These are phyloP conservation scores for Nycticebus coucang DNA, from an alignment of 2,113 vertebrate genomes.

Conservation along the genomic window DNA sequence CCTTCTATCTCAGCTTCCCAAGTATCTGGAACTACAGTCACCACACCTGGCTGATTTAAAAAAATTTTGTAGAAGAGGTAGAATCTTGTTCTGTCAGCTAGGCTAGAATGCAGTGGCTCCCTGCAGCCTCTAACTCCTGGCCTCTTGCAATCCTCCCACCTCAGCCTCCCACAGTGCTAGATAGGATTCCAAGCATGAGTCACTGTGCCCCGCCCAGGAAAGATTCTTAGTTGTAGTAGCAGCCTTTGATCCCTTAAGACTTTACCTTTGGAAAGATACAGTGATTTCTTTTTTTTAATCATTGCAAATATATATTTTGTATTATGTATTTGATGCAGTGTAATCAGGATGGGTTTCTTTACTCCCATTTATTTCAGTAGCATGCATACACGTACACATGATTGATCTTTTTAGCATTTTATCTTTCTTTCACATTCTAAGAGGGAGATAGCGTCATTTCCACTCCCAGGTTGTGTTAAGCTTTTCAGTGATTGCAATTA, in stretches of 20 bases:
- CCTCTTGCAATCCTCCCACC: too few species aligned
- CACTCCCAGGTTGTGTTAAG: not conserved
- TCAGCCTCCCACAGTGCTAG: too few species aligned
- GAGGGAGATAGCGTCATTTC: not conserved
- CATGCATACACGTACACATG: not conserved
- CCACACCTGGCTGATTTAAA: too few species aligned
- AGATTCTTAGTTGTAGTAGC: conserved; percentile 3
- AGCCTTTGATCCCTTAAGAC: conserved; percentile 13
- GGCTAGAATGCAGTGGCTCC: too few species aligned
- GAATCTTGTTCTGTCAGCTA: too few species aligned
- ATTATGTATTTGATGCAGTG: not conserved
- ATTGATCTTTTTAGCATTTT: not conserved
- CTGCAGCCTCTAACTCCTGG: too few species aligned
- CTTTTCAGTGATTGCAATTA: conserved; percentile 10
- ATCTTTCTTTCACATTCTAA: not conserved
- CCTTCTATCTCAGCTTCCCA: too few species aligned
- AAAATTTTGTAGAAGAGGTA: too few species aligned
- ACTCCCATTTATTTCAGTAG: not conserved
- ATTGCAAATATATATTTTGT: not conserved
- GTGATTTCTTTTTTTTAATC: conserved; percentile 27
- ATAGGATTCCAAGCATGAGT: too few species aligned
- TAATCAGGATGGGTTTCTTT: conserved; percentile 12
- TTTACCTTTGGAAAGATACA: conserved; percentile 53
- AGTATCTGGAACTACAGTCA: too few species aligned
- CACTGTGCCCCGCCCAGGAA: not conserved